Base-by-base conservation (phyloP, 2,113 vertebrate species). In the Pangasianodon gigas region DNA sequence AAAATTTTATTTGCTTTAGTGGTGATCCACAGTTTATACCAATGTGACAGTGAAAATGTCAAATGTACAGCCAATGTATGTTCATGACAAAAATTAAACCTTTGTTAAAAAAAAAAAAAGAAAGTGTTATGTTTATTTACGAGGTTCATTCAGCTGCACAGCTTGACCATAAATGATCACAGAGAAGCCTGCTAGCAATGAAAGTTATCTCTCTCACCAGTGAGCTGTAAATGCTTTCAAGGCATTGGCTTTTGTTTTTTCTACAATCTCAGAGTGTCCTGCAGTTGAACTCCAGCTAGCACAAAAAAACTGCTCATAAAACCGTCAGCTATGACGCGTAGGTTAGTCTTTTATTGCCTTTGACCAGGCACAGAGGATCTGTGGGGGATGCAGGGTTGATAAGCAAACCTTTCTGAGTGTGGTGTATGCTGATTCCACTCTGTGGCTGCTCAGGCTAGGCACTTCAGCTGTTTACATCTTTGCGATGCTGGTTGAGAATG, bases 401-500 rank as follows among this genome's bases (percentile, higher is more conserved):
- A 41, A 89, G 16, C 71, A 79, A 62, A 58, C 18, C 18, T 10
- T 69, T 60, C n/a, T 65, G 62, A 62, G 4, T 89, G 67, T 89
- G 88, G 6, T 48, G 41, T 75, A 52, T 89, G 3, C 44, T 37
- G 18, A 67, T 46, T 84, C 62, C 26, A 75, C 51, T 71, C 18
- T 81, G 37, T 85, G 44, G 24, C 54, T 83, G 1, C 69, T 9
- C 92, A 95, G 94, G 87, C 85, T 93, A 69, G 91, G 90, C 83
- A 94, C 91, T 71, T 89, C 89, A 8, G 89, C 84, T 9, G 90
- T 90, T 65, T 93, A 91, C 88, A 87, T 95, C 41, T 84, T 93
- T 90, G 93, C 87, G 21, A 86, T 90, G 6, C 51, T 94, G 51
- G 90, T 94, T 14, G 93, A 94, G 81, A 93, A 89, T 14, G 91